A percentile compares a stretch with the other conserved stretches of the same genome.
Conservation (phyloP, 2,113 vertebrate genomes). For the Barbus barbus region DNA sequence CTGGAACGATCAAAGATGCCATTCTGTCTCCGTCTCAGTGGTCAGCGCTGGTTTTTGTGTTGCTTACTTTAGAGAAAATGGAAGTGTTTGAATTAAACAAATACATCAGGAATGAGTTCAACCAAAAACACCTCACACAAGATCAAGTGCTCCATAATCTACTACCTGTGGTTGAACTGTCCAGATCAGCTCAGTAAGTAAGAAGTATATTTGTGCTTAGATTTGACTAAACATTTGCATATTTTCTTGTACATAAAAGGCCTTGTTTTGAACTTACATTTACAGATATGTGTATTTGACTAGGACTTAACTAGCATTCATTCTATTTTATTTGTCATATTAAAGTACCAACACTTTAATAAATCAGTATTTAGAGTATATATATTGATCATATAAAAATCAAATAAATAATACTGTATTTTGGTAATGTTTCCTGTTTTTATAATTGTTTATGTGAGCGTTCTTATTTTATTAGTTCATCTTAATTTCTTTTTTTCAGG, state of each 20-base stretch:
- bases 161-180: constrained; percentile 20
- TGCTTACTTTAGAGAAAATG: constrained; percentile 40
- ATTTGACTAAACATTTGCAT: background rate
- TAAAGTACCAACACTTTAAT: background rate
- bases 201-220: background rate
- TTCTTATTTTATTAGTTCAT: background rate
- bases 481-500: background rate
- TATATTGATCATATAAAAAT: background rate
- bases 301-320: background rate
- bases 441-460: background rate
- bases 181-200: constrained; percentile 6
- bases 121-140: background rate
- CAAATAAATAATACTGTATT: too few relatives aligned
- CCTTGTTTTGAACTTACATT: background rate
- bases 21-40: constrained; percentile 3
- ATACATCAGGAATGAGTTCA: background rate
- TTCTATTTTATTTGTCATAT: background rate
- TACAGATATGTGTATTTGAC: background rate
- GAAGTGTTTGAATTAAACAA: constrained; percentile 28
- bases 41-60: constrained; percentile 43
- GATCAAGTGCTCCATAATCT: constrained; percentile 23
- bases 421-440: too few relatives aligned
- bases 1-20: background rate
- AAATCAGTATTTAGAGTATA: background rate
- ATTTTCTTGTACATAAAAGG: too few relatives aligned